Evolutionary conservation across 64 coral and sea anemone species (phyloP).

Genomic region (Anthopleura sola): DNA sequence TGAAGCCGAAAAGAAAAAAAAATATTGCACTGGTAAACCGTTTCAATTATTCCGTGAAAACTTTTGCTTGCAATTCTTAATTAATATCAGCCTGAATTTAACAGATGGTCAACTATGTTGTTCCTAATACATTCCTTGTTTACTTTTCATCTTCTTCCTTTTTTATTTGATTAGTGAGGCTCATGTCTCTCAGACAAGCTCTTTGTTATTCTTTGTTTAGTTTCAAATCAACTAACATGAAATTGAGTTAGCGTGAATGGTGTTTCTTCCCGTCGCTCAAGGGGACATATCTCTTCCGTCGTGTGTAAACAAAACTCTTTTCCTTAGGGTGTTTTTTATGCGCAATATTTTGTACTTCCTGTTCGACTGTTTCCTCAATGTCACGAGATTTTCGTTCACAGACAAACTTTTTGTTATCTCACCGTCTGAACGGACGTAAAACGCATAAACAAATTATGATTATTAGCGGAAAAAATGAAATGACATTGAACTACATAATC

Average conservation of each 20-base stretch:
- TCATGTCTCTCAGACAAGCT: background rate
- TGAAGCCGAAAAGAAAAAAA: too few species aligned
- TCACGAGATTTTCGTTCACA: background rate
- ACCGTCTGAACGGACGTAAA: background rate
- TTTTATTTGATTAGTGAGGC: background rate
- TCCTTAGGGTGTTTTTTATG: background rate
- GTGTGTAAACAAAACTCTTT: background rate
- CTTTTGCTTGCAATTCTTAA: too few species aligned
- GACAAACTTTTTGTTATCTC: background rate
- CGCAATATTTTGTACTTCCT: background rate
- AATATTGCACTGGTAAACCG: too few species aligned
- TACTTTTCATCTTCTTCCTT: background rate
- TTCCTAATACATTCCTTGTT: background rate
- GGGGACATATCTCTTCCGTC: background rate
- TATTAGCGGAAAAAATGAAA: background rate
- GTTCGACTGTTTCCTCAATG: background rate
- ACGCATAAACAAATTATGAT: background rate
- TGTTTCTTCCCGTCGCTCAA: background rate
- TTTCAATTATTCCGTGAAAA: too few species aligned
- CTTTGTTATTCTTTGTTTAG: background rate
- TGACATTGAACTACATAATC: background rate
- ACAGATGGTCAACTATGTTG: background rate
- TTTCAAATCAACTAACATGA: background rate
- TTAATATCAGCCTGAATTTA: background rate
- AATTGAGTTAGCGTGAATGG: background rate